Evolutionary conservation across 2,888 invertebrate species (phyloP), one percentile per base, ranked within the genome.

Genomic region (Clostera curtula): DNA sequence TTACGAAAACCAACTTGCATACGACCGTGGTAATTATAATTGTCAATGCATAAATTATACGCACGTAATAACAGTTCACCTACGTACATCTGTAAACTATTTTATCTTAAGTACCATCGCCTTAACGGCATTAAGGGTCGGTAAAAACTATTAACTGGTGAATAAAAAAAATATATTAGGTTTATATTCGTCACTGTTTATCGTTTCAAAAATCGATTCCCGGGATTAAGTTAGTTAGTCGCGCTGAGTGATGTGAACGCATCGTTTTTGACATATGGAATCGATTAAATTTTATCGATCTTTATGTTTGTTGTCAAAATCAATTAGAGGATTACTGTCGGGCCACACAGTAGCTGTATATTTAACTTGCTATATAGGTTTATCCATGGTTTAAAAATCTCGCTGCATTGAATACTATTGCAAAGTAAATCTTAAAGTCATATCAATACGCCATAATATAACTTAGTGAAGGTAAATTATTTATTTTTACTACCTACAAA

Each of bases 11-110:
- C 55, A 59, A 60, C 59, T 52, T 54, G 60, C 59, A 60, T 58
- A 54, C 58, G 56, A 48, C 62, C 58, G 55, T 49, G 48, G 59
- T 66, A 67, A 69, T 69, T 64, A 69, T 54, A 57, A 60, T 49
- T 62, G 61, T 61, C 63, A 64, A 70, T 65, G 67, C 62, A 75
- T 76, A 76, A 71, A 73, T 76, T 69, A 73, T 53, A 40, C 51
- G 53, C 55, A 50, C 44, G 49, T 67, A 71, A 72, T 71, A 66
- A 75, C 59, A 62, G 65, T 59, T 60, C 54, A 39, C 36, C 36
- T 45, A 45, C 49, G 57, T 56, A 46, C 71, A 63, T 73, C 66
- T 68, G 67, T 74, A 58, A 66, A 67, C 63, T 70, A 66, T 67
- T 67, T 70, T 65, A 74, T 68, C 66, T 56, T 47, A 52, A 56